Conservation (phyloP, 2,113 vertebrate species). For the Tachysurus fulvidraco region DNA sequence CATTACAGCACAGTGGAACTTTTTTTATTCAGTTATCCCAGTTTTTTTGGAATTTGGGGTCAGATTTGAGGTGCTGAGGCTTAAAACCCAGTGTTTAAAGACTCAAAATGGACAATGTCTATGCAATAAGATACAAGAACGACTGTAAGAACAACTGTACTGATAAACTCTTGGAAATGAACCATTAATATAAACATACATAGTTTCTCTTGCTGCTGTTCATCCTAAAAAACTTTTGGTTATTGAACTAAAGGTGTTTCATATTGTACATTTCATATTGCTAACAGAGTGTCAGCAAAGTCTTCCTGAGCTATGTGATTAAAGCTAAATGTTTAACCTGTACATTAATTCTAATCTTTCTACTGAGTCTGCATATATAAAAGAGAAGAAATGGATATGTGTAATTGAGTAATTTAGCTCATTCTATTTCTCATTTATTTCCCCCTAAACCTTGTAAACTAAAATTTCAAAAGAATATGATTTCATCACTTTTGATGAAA, state of each 20-base stretch:
- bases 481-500: neutral
- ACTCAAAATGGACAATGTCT: neutral
- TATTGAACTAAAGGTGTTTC: neutral
- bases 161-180: neutral
- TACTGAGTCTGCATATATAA: neutral
- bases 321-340: neutral
- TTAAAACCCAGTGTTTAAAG: neutral
- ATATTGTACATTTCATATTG: neutral
- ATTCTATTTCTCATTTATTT: neutral
- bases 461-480: neutral
- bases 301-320: neutral
- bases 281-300: too few relatives aligned
- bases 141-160: neutral
- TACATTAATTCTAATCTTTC: neutral
- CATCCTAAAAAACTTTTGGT: neutral
- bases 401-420: neutral
- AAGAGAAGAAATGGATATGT: neutral
- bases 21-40: too few relatives aligned
- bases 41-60: too few relatives aligned
- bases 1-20: too few relatives aligned
- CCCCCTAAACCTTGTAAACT: neutral
- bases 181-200: neutral
- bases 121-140: neutral
- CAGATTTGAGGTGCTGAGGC: neutral
- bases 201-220: neutral